Evolutionary conservation across 2,888 invertebrate species (phyloP).

Genomic region (Sceliomorpha sp.): DNA sequence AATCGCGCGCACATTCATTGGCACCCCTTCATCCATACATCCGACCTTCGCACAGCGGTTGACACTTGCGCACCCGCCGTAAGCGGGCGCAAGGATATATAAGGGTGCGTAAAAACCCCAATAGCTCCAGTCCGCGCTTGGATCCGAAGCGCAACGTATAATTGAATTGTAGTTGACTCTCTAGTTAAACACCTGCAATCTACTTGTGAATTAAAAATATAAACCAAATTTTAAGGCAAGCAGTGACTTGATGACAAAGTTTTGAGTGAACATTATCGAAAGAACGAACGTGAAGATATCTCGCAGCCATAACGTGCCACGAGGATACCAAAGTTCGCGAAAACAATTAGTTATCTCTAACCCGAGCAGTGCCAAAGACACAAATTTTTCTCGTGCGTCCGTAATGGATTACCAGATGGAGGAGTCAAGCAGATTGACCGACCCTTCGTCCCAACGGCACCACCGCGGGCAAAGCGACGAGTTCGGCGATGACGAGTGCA

Average conservation of each 20-base stretch:
- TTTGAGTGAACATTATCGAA: too few relatives aligned
- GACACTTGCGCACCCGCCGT: constrained; percentile 63
- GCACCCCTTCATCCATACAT: constrained; percentile 11
- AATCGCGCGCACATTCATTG: constrained; percentile 19
- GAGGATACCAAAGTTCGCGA: too few relatives aligned
- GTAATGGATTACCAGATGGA: constrained; percentile 63
- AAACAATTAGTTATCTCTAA: too few relatives aligned
- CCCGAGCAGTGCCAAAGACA: too few relatives aligned
- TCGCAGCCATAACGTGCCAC: too few relatives aligned
- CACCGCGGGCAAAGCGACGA: constrained; percentile 56
- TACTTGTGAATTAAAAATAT: too few relatives aligned
- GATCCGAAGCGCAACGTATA: constrained; percentile 22
- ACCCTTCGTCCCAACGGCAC: constrained; percentile 47
- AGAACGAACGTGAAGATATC: too few relatives aligned
- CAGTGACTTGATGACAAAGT: too few relatives aligned
- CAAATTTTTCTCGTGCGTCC: too few relatives aligned
- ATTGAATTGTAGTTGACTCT: neutral
- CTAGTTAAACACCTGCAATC: too few relatives aligned
- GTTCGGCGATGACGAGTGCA: constrained; percentile 72
- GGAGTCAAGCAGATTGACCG: constrained; percentile 66
- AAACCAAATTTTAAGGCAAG: too few relatives aligned
- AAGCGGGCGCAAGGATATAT: constrained; percentile 63
- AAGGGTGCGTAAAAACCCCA: constrained; percentile 61
- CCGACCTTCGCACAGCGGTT: constrained; percentile 58
- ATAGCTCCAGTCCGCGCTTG: constrained; percentile 65